A percentile compares a stretch with the other conserved stretches of the same genome.
phyloP scores from a whole-genome alignment of 2,888 invertebrate species.

The Acleris literana region DNA sequence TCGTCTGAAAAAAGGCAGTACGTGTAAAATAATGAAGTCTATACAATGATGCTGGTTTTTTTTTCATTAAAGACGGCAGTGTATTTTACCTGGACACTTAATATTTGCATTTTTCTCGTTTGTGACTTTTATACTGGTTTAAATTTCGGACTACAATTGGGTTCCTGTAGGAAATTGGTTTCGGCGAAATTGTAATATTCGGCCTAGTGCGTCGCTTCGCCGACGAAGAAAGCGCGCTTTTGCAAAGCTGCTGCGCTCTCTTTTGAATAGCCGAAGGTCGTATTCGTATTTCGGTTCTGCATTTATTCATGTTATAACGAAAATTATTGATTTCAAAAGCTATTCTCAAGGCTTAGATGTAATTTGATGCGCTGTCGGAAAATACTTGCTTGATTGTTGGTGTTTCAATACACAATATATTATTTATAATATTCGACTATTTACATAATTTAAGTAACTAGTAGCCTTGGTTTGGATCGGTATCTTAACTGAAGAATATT shows the following conservation, averaged over 20 bases:
- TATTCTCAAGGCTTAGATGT: slow-evolving; percentile 17
- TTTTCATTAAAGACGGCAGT: too few species aligned
- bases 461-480: too few species aligned
- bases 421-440: too few species aligned
- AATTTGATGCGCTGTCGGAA: slow-evolving; percentile 21
- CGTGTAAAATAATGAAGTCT: too few species aligned
- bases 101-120: slow-evolving; percentile 24
- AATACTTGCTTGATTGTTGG: not conserved
- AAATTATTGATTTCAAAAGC: slow-evolving; percentile 47
- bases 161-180: slow-evolving; percentile 22
- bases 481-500: too few species aligned
- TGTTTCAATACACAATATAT: not conserved
- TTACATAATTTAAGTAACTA: too few species aligned
- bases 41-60: too few species aligned
- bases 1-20: too few species aligned
- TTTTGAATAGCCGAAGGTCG: slow-evolving; percentile 41
- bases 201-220: slow-evolving; percentile 9
- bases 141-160: slow-evolving; percentile 23
- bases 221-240: not conserved
- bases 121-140: slow-evolving; percentile 15
- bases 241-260: slow-evolving; percentile 1
- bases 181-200: slow-evolving; percentile 26
- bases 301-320: slow-evolving; percentile 66
- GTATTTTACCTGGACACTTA: not conserved
- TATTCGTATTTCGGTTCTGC: slow-evolving; percentile 60